phyloP scores from a whole-genome alignment of 2,113 vertebrate species.

The Takifugu flavidus region DNA sequence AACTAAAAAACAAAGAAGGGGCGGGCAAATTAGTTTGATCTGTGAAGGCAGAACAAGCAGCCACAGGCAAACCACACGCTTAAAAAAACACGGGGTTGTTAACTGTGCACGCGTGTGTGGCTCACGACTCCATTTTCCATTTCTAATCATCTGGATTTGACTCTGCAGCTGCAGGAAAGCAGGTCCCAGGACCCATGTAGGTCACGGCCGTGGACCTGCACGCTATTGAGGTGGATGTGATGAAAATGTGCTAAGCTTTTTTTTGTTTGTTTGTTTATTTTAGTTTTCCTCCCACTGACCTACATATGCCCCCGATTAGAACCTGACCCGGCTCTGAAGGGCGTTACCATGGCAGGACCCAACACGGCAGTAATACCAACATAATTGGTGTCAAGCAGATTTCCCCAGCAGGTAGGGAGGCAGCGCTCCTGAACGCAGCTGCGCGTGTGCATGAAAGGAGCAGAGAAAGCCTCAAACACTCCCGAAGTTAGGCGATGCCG shows the following conservation, averaged over 20 bases:
- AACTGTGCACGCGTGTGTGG: neutral
- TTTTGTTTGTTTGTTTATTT: conserved; percentile 45
- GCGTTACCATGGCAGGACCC: conserved; percentile 22
- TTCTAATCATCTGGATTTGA: conserved; percentile 12
- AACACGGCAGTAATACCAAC: conserved; percentile 48
- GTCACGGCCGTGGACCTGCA: conserved; percentile 3
- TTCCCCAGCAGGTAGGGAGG: conserved; percentile 31
- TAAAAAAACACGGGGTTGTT: no score
- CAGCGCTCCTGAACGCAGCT: no score
- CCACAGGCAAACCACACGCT: neutral
- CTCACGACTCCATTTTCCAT: conserved; percentile 12
- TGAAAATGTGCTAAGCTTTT: conserved; percentile 61
- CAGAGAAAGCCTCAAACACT: neutral
- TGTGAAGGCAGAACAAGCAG: conserved; percentile 6
- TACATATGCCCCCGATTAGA: conserved; percentile 60
- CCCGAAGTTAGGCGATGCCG: conserved; percentile 3
- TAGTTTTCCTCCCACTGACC: conserved; percentile 63
- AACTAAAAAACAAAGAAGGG: neutral
- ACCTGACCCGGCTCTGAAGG: conserved; percentile 53
- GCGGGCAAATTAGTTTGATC: neutral
- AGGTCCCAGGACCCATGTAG: conserved; percentile 19
- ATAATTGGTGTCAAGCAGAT: conserved; percentile 50
- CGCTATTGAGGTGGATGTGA: conserved; percentile 46
- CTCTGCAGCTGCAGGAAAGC: neutral
- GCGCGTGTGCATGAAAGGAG: conserved; percentile 4